Percentiles rank a stretch among this genome's conserved stretches.
phyloP scores from a whole-genome alignment of 2,113 vertebrate genomes.

The Corvus cornix region DNA sequence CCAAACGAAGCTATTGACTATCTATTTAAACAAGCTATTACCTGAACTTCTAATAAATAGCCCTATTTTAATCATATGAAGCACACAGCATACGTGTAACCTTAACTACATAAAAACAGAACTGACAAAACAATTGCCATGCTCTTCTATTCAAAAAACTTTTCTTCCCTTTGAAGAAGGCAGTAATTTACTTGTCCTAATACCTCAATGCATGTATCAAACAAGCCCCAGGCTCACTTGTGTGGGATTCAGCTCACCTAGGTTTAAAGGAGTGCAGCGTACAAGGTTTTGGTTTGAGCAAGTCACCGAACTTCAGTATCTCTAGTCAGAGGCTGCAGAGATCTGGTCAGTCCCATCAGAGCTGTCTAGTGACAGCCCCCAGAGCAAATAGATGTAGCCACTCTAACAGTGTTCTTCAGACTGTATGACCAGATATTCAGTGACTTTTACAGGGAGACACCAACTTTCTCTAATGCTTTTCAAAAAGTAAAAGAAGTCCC shows the following conservation, averaged over 20 bases:
- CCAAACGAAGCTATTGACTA: background rate
- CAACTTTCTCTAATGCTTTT: background rate
- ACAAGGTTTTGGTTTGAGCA: background rate
- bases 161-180: background rate
- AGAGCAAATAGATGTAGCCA: background rate
- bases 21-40: background rate
- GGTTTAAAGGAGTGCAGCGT: background rate
- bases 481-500: background rate
- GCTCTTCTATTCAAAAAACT: background rate
- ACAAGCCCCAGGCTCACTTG: background rate
- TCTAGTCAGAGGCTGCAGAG: background rate
- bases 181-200: background rate
- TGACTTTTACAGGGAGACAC: background rate
- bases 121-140: background rate
- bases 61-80: background rate
- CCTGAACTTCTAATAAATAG: background rate
- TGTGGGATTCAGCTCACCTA: background rate
- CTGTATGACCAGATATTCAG: background rate
- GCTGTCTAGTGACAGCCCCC: background rate
- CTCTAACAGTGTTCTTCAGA: background rate
- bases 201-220: background rate
- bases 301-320: background rate
- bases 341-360: background rate
- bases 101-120: background rate
- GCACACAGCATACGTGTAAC: background rate